A percentile compares a stretch with the other conserved stretches of the same genome.
Conservation (phyloP, 1,140 invertebrate genomes). For the Leptinotarsa texana region DNA sequence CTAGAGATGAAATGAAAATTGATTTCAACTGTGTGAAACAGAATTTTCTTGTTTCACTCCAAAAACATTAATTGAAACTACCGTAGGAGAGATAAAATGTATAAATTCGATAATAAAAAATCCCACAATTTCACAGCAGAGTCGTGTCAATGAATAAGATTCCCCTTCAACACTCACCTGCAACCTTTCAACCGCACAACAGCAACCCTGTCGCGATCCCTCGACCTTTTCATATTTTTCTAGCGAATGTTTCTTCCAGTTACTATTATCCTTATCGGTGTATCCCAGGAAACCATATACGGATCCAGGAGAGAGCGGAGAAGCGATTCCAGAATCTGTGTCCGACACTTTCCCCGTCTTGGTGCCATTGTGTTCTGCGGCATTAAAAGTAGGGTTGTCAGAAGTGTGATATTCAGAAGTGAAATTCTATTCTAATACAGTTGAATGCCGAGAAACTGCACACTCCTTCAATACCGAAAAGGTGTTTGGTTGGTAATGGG, state of each 20-base stretch:
- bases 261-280: conserved; percentile 35
- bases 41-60: too few species aligned
- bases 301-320: conserved; percentile 60
- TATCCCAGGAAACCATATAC: conserved; percentile 46
- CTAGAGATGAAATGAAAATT: too few species aligned
- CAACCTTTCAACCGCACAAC: conserved; percentile 26
- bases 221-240: conserved; percentile 3
- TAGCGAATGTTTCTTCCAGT: conserved; percentile 2
- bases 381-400: conserved; percentile 25
- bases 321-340: conserved; percentile 64
- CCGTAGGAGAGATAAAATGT: too few species aligned
- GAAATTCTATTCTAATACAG: background rate
- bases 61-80: too few species aligned
- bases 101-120: too few species aligned
- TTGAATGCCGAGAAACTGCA: background rate
- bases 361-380: conserved; percentile 19
- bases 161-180: conserved; percentile 29
- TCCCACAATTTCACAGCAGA: conserved; percentile 5
- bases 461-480: too few species aligned
- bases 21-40: too few species aligned
- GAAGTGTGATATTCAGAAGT: background rate
- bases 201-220: conserved; percentile 7
- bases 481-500: too few species aligned
- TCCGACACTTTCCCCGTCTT: conserved; percentile 56
- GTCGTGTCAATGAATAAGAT: conserved; percentile 9